phyloP scores from a whole-genome alignment of 2,113 vertebrate species.

The Rhinopithecus roxellana region DNA sequence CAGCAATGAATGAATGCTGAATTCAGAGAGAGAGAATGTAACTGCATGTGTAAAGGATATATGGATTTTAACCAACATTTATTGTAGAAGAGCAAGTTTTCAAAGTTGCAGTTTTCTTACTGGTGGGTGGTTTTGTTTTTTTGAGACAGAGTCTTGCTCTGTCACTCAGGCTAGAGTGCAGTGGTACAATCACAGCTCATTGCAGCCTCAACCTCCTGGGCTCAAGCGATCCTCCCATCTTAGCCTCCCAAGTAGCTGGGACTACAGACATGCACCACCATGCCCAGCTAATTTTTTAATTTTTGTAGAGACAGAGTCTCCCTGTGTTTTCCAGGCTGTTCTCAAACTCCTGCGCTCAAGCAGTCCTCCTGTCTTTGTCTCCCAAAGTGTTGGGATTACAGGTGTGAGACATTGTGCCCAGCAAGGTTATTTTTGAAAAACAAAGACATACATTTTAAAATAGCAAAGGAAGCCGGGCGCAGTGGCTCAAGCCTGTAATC shows the following conservation, averaged over 20 bases:
- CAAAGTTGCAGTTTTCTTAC: not conserved
- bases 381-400: not conserved
- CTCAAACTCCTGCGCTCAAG: not conserved
- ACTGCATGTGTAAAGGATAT: not conserved
- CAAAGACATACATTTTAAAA: not conserved
- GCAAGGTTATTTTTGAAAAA: conserved; percentile 22
- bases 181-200: not conserved
- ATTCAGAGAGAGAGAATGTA: not conserved
- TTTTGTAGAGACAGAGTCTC: not conserved
- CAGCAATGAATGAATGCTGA: not conserved
- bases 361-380: not conserved
- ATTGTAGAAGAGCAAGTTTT: not conserved
- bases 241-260: not conserved
- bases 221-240: not conserved
- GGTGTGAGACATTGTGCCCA: not conserved
- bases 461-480: no score
- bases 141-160: not conserved
- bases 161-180: not conserved
- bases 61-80: not conserved
- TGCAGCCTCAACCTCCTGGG: not conserved
- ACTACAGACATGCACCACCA: not conserved
- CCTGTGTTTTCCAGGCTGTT: not conserved
- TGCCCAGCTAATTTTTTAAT: not conserved
- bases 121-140: not conserved
- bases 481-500: no score